Base-by-base conservation (phyloP, 2,888 invertebrate genomes). In the Chironomus riparius region DNA sequence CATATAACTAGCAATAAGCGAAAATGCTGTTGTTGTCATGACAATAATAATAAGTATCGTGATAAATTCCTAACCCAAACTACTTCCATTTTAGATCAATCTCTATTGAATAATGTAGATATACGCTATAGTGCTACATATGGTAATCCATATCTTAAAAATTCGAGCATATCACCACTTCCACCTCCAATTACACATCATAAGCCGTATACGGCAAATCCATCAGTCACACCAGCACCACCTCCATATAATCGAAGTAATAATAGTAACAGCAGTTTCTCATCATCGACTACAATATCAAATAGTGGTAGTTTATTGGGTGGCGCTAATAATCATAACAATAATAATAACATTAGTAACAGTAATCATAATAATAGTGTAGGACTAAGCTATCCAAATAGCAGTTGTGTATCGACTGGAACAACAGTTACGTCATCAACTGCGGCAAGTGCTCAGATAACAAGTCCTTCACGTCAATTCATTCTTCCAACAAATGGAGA, bases 111-210 rank as follows among this genome's bases (percentile, higher is more conserved):
- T 79, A 82, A 81, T 68, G 91, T 95, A 38, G 95, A 95, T 83
- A 94, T 94, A 1, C 87, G 94, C 78, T 95, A 92, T 83, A 94
- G 94, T 74, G 95, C 95, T 69, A 91, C 93, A 7, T 95, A 95
- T 81, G 93, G 93, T 73, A 95, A 95, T 84, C 94, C 95, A 0
- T 95, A 94, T 83, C 85, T 94, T 78, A 86, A 94, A 81, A 89
- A 88, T 78, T 89, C 89, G 18, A 88, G 87, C 83, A 65, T 21
- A 38, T 22, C 84, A 83, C 81, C 84, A 79, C 86, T 86, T 83
- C 88, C 85, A 81, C 88, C 85, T 79, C 89, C 86, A 61, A 83
- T 83, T 76, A 28, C 28, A 13, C 28, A 47, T 21, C 71, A 73
- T 28, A 73, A 73, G 47, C 72, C 72, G 4, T 73, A 61, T n/a